Evolutionary conservation across 2,113 vertebrate species (phyloP).

Genomic region (Xenopus borealis): DNA sequence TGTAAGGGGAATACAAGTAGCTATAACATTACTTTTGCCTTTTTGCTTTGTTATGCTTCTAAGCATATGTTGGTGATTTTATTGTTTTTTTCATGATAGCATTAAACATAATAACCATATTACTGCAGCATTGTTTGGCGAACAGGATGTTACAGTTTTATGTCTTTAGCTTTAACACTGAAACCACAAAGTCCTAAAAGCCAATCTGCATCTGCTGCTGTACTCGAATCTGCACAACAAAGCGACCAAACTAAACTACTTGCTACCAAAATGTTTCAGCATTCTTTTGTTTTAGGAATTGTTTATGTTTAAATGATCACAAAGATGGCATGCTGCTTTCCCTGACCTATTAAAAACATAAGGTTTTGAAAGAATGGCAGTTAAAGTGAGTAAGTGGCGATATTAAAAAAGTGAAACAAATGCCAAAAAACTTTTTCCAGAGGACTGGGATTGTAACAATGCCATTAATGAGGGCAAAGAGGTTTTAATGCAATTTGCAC

Average conservation of each 20-base stretch:
- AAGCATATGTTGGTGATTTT: too few relatives aligned
- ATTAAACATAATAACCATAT: too few relatives aligned
- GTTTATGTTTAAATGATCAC: slow-evolving; percentile 58
- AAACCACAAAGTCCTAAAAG: slow-evolving; percentile 12
- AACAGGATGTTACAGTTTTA: too few relatives aligned
- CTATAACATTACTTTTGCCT: too few relatives aligned
- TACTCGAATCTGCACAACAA: slow-evolving; percentile 31
- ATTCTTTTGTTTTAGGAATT: slow-evolving; percentile 64
- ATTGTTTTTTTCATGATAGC: too few relatives aligned
- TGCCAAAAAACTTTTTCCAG: slow-evolving; percentile 80
- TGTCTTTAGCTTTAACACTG: too few relatives aligned
- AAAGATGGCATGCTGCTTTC: slow-evolving; percentile 69
- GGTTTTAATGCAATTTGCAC: slow-evolving; percentile 82
- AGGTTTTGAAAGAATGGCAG: slow-evolving; percentile 68
- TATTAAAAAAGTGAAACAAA: slow-evolving; percentile 75
- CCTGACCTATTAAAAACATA: slow-evolving; percentile 70
- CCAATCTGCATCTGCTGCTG: slow-evolving; percentile 35
- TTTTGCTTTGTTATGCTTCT: too few relatives aligned
- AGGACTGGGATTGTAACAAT: slow-evolving; percentile 72
- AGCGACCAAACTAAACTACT: slow-evolving; percentile 39
- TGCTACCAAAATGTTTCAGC: slow-evolving; percentile 51
- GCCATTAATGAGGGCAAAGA: slow-evolving; percentile 80
- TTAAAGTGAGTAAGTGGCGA: slow-evolving; percentile 76
- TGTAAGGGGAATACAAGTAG: too few relatives aligned
- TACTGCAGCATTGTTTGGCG: too few relatives aligned